Percentiles rank a stretch among this genome's conserved stretches.
Evolutionary conservation across 2,113 vertebrate genomes (phyloP).

Genomic region (Melanostigma gelatinosum): DNA sequence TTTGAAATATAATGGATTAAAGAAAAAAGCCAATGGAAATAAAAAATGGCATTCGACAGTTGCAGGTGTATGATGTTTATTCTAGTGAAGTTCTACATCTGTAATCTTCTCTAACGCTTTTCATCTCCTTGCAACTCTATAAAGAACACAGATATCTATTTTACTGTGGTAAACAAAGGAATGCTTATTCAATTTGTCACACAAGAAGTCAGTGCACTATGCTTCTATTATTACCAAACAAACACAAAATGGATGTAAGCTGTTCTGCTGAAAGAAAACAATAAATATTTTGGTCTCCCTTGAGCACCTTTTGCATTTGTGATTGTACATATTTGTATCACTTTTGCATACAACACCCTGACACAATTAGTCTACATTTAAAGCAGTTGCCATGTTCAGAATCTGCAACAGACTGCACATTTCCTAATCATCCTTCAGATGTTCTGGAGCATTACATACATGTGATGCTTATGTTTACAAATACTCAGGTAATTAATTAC

Average conservation of each 20-base stretch:
- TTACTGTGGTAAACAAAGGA: neutral
- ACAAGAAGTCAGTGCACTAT: neutral
- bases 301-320: conserved; percentile 14
- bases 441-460: neutral
- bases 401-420: neutral
- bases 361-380: conserved; percentile 7
- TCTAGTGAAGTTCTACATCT: neutral
- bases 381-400: neutral
- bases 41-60: neutral
- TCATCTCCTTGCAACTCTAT: neutral
- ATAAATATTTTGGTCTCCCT: conserved; percentile 3
- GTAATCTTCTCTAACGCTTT: neutral
- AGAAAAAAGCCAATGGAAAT: neutral
- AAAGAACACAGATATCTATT: conserved; percentile 1
- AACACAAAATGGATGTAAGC: conserved; percentile 5
- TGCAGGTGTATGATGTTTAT: neutral
- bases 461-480: conserved; percentile 1
- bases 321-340: conserved; percentile 5
- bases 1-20: neutral
- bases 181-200: neutral
- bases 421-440: neutral
- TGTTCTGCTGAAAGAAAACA: conserved; percentile 7
- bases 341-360: neutral
- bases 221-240: conserved; percentile 9
- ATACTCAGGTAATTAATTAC: conserved; percentile 29